These are phyloP conservation scores for Orthosia cruda DNA, from an alignment of 2,888 invertebrate genomes.

Conservation along the genomic window DNA sequence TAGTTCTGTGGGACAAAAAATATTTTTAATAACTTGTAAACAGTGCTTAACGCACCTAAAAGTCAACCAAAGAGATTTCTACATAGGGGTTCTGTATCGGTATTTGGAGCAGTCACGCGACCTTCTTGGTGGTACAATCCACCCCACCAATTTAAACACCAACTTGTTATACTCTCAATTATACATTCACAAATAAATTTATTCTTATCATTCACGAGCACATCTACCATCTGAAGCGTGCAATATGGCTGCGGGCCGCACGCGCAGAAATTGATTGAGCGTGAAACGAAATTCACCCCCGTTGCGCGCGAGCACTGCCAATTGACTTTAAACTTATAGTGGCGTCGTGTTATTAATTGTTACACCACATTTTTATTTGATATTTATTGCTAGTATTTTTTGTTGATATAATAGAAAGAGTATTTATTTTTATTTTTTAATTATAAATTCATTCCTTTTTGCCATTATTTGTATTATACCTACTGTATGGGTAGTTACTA, in stretches of 20 bases:
- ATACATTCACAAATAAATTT: conserved; percentile 79
- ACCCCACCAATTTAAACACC: conserved; percentile 28
- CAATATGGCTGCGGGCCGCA: conserved; percentile 91
- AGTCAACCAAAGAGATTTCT: not conserved
- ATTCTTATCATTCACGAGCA: conserved; percentile 74
- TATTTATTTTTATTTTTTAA: too few relatives aligned
- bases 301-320: conserved; percentile 83
- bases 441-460: too few relatives aligned
- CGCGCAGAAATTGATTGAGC: conserved; percentile 91
- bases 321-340: conserved; percentile 82
- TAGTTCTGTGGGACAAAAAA: conserved; percentile 93
- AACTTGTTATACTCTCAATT: conserved; percentile 61
- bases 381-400: too few relatives aligned
- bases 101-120: not conserved
- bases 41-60: too few relatives aligned
- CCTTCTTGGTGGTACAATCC: not conserved
- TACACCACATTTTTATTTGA: conserved; percentile 66
- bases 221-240: conserved; percentile 90
- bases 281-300: conserved; percentile 91
- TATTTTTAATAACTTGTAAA: not conserved
- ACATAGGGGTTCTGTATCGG: not conserved
- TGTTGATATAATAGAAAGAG: too few relatives aligned
- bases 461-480: too few relatives aligned
- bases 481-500: too few relatives aligned
- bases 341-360: conserved; percentile 78